phyloP scores from a whole-genome alignment of 2,888 invertebrate species.

The Halictus ligatus region DNA sequence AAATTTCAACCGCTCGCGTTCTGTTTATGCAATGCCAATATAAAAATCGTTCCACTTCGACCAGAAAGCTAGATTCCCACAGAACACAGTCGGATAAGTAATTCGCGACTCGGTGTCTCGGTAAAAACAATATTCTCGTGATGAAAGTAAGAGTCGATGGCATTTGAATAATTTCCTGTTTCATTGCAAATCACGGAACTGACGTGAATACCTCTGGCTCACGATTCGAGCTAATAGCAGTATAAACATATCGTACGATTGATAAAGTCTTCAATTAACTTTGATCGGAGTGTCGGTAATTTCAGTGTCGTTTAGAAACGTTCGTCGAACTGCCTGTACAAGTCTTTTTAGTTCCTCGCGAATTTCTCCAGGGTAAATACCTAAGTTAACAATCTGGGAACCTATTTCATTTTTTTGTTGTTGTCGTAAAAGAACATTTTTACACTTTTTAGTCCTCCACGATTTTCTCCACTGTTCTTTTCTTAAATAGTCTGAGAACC shows the following conservation, averaged over 20 bases:
- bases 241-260: neutral
- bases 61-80: neutral
- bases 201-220: neutral
- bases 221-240: neutral
- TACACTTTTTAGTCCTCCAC: neutral
- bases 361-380: neutral
- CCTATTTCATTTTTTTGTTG: neutral
- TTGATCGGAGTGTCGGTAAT: neutral
- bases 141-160: constrained; percentile 7
- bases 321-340: neutral
- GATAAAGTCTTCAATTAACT: neutral
- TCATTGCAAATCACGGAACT: neutral
- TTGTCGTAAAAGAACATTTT: neutral
- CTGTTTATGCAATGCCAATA: neutral
- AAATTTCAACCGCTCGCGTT: neutral
- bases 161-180: constrained; percentile 7
- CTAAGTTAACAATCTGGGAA: neutral
- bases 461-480: neutral
- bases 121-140: neutral
- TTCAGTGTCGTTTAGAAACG: neutral
- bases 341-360: neutral
- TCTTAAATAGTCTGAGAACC: neutral
- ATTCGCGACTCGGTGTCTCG: neutral
- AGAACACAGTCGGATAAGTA: neutral
- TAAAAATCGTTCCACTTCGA: neutral